A percentile compares a stretch with the other conserved stretches of the same genome.
These are phyloP conservation scores for Axinella damicornis DNA, from an alignment of 37 sponge, comb jelly and placozoan genomes.

Conservation along the genomic window DNA sequence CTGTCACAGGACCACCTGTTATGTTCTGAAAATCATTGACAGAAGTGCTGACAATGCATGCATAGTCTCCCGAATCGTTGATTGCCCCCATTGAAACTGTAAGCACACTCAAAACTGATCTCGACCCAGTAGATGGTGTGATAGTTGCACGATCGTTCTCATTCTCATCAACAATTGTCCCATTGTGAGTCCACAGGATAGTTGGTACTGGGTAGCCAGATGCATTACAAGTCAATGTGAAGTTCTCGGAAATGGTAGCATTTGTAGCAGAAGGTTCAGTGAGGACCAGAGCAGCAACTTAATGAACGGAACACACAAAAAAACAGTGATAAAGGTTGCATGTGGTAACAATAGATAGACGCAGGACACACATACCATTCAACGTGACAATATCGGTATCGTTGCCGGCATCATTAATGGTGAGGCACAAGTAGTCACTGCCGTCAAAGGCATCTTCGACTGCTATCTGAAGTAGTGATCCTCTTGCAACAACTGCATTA, in stretches of 20 bases:
- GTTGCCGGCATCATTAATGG: slow-evolving; percentile 71
- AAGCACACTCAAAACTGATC: slow-evolving; percentile 18
- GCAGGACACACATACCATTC: slow-evolving; percentile 19
- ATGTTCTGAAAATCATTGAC: not conserved
- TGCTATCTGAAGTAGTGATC: not conserved
- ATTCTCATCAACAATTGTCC: not conserved
- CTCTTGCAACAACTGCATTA: slow-evolving; percentile 1
- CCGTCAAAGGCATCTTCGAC: slow-evolving; percentile 54
- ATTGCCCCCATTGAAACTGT: slow-evolving; percentile 21
- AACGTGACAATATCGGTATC: not conserved
- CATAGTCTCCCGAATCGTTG: slow-evolving; percentile 60
- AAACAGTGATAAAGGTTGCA: no score
- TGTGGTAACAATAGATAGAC: no score
- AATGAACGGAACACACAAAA: not conserved
- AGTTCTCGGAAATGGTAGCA: slow-evolving; percentile 6
- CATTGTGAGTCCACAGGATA: slow-evolving; percentile 72
- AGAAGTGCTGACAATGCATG: slow-evolving; percentile 33
- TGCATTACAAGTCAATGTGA: slow-evolving; percentile 33
- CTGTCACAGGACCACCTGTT: slow-evolving; percentile 4
- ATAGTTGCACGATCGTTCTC: not conserved
- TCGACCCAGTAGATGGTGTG: not conserved
- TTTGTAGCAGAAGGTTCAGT: slow-evolving; percentile 14
- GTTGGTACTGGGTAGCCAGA: slow-evolving; percentile 50
- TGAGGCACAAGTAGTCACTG: slow-evolving; percentile 69
- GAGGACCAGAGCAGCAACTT: slow-evolving; percentile 54